phyloP scores from a whole-genome alignment of 2,113 vertebrate species.

The Apaloderma vittatum region DNA sequence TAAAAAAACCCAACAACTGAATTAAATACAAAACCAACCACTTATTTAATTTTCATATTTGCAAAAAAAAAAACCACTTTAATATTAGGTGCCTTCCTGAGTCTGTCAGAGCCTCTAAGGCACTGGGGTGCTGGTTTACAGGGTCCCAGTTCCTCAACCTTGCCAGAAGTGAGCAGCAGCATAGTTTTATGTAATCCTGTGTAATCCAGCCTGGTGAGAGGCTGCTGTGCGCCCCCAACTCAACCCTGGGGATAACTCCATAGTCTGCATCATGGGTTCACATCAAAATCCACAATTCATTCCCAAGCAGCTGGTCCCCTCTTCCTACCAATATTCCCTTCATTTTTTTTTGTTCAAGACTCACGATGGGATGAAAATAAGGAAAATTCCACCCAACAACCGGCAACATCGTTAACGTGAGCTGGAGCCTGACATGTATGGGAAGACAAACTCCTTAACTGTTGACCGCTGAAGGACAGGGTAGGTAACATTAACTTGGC shows the following conservation, averaged over 20 bases:
- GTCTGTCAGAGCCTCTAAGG: not conserved
- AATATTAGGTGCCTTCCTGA: not conserved
- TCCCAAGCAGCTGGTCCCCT: not conserved
- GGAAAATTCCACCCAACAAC: not conserved
- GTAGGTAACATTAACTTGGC: slow-evolving; percentile 45
- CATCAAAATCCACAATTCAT: not conserved
- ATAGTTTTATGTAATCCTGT: fast-evolving
- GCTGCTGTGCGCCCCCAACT: fast-evolving
- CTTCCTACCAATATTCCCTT: not conserved
- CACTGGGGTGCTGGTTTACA: not conserved
- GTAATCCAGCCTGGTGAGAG: not conserved
- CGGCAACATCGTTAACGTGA: not conserved
- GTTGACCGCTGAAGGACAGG: slow-evolving; percentile 67
- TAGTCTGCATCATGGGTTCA: not conserved
- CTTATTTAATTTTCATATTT: not conserved
- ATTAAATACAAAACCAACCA: not conserved
- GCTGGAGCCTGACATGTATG: not conserved
- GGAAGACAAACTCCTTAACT: slow-evolving; percentile 35
- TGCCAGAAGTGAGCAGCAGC: not conserved
- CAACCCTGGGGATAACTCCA: not conserved
- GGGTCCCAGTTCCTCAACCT: not conserved
- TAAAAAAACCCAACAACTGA: fast-evolving
- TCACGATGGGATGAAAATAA: not conserved
- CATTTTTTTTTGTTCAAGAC: not conserved
- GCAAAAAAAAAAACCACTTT: not conserved